A percentile compares a stretch with the other conserved stretches of the same genome.
Evolutionary conservation across 2,113 vertebrate species (phyloP).

Genomic region (Apodemus speciosus): DNA sequence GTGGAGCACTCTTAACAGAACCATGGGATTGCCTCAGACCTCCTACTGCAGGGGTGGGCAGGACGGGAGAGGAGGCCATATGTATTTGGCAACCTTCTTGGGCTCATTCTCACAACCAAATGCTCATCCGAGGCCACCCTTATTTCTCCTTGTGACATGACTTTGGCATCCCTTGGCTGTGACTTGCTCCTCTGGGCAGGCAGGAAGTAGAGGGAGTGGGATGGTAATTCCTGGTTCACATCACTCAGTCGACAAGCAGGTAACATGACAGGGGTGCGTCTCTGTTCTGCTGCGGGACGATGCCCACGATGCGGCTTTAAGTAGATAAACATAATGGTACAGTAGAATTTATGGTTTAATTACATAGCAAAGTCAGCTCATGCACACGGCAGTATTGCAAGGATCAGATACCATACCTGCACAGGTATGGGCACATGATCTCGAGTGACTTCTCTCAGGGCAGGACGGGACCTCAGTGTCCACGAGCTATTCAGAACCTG

Average conservation of each 20-base stretch:
- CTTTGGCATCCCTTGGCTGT: background rate
- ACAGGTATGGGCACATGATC: background rate
- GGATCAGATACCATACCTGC: background rate
- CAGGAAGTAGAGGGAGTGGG: background rate
- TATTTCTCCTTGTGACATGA: conserved; percentile 32
- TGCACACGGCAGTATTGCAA: background rate
- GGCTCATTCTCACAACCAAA: background rate
- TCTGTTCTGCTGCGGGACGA: background rate
- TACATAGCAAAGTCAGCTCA: conserved; percentile 1
- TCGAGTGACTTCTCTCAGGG: background rate
- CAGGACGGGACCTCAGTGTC: background rate
- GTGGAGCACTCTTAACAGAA: background rate
- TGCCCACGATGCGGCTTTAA: background rate
- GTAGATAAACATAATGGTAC: background rate
- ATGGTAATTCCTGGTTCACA: background rate
- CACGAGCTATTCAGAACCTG: background rate
- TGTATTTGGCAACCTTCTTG: background rate
- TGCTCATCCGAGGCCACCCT: background rate
- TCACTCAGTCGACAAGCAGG: background rate
- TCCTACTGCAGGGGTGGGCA: background rate
- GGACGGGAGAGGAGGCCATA: background rate
- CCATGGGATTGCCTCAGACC: background rate
- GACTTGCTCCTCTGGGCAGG: background rate
- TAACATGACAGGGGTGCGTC: background rate
- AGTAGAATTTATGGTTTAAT: conserved; percentile 21